Evolutionary conservation across 2,113 vertebrate genomes (phyloP), one percentile per base, ranked within the genome.

Genomic region (Puffinus mauretanicus): DNA sequence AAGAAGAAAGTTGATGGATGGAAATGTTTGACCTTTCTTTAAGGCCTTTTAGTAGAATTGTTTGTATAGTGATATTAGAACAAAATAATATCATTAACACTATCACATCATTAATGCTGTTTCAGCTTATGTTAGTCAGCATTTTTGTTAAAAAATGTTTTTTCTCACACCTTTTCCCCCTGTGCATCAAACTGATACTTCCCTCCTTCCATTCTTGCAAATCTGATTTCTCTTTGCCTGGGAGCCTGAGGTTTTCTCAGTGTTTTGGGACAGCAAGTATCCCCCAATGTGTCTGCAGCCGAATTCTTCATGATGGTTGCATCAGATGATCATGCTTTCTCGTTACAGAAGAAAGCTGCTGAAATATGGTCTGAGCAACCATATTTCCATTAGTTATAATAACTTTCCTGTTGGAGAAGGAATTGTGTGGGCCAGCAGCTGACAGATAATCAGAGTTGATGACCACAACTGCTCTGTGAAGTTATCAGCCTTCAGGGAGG

Each of bases 241-340:
- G 13, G 6, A 67, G 19, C 54, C 34, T 46, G 51, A 82, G 13
- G 3, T 64, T 79, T 79, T 44, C 12, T 78, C 34, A 32, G 47
- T 75, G 42, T 49, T 93, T 82, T 75, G n/a, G 11, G 34, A 10
- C 10, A 60, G 22, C 13, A 70, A 62, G 16, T 9, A 29, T 79
- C 6, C 5, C 13, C 11, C n/a, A 58, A 0, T 19, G 4, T 32
- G 11, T 75, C 34, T 79, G 38, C 24, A 85, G n/a, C 27, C 10
- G 19, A 58, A 8, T 81, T 47, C 46, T 54, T 71, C 21, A 15
- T 19, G 57, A 36, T 0, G 0, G 11, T 34, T 54, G 10, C 13
- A 40, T 30, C 3, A 10, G n/a, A 38, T 38, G 52, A 32, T 64
- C 51, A 34, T 0, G 1, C 9, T 73, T 10, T 60, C 19, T 78